A percentile compares a stretch with the other conserved stretches of the same genome.
These are phyloP conservation scores for Crypturellus tataupa DNA, from an alignment of 2,797 vertebrate species.

Conservation along the genomic window DNA sequence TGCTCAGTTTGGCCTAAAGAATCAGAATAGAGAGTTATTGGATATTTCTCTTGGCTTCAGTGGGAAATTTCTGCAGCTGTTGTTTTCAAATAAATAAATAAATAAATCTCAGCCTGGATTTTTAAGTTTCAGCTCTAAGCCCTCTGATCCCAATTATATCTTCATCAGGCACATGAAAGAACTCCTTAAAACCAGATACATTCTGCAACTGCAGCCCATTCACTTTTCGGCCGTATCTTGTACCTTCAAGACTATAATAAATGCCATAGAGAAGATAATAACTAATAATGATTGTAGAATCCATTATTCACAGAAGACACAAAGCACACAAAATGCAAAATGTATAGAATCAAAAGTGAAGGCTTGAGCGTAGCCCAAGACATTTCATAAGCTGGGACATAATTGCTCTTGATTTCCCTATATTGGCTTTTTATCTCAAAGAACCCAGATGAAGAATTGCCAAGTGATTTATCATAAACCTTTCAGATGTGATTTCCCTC, in stretches of 20 bases:
- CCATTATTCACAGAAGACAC: neutral
- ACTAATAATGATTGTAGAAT: neutral
- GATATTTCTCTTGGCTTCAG: neutral
- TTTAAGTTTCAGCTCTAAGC: neutral
- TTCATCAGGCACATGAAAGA: neutral
- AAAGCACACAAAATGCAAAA: neutral
- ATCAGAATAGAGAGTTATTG: neutral
- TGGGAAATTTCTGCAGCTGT: neutral
- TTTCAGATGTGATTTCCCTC: neutral
- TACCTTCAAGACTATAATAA: neutral
- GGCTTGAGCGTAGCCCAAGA: neutral
- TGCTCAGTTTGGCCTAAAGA: neutral
- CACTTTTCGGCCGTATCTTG: neutral
- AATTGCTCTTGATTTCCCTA: constrained; percentile 16
- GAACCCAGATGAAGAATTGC: neutral
- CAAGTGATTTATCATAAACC: neutral
- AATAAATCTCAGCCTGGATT: neutral
- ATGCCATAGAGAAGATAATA: neutral
- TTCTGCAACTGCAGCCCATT: neutral
- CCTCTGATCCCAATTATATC: neutral
- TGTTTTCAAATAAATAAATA: neutral
- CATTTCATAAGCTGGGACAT: neutral
- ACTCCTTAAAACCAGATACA: neutral
- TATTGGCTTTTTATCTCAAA: constrained; percentile 55
- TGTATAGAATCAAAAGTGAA: neutral